phyloP scores from a whole-genome alignment of 2,113 vertebrate genomes.

The Peromyscus maniculatus region DNA sequence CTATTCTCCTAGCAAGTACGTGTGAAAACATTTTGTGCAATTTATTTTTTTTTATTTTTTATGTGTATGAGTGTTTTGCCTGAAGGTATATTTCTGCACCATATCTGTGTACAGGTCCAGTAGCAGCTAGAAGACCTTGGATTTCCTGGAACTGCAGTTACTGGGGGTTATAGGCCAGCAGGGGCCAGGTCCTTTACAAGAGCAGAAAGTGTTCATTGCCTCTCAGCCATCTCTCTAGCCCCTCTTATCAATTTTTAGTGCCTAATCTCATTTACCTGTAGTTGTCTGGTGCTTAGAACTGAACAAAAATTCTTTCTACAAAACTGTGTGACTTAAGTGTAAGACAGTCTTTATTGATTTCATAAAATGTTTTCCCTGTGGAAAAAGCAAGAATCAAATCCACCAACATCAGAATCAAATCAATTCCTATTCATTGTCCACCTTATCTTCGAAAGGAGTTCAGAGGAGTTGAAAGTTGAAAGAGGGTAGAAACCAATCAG shows the following conservation, averaged over 20 bases:
- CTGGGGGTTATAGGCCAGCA: not conserved
- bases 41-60: not conserved
- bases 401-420: not conserved
- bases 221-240: not conserved
- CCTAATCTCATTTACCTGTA: not conserved
- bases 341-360: not conserved
- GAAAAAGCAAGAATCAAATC: not conserved
- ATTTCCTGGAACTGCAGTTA: not conserved
- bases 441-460: not conserved
- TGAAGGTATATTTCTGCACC: not conserved
- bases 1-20: not conserved
- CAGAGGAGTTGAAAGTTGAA: not conserved
- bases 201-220: rapidly evolving
- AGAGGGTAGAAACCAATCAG: not conserved
- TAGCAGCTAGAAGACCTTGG: not conserved
- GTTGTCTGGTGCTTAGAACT: not conserved
- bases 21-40: not conserved
- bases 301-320: rapidly evolving
- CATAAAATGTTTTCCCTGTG: not conserved
- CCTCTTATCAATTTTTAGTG: not conserved
- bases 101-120: not conserved
- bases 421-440: not conserved
- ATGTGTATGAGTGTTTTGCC: not conserved
- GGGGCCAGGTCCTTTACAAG: not conserved
- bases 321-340: rapidly evolving